A percentile compares a stretch with the other conserved stretches of the same genome.
These are phyloP conservation scores for Somateria mollissima DNA, from an alignment of 2,797 vertebrate species.

Conservation along the genomic window DNA sequence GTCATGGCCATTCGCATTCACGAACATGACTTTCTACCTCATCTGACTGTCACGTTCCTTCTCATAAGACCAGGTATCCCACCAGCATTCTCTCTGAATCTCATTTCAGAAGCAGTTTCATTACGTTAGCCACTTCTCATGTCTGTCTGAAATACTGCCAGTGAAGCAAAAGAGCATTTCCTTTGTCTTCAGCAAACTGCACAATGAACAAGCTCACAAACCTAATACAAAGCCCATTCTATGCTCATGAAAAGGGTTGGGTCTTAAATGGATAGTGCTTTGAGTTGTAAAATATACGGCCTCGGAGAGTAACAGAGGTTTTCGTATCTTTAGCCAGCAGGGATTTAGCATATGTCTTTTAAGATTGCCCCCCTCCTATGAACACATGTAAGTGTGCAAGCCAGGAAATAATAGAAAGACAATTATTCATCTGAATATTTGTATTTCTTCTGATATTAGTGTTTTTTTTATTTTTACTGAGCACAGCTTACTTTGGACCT, in stretches of 20 bases:
- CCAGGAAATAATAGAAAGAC: conserved; percentile 61
- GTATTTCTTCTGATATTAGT: conserved; percentile 34
- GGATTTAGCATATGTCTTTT: neutral
- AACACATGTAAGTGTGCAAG: neutral
- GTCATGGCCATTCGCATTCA: neutral
- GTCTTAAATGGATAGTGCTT: neutral
- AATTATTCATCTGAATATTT: conserved; percentile 55
- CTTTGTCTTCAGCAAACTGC: neutral
- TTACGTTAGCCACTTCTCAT: too few relatives aligned
- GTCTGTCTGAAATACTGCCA: neutral
- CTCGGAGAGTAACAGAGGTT: neutral
- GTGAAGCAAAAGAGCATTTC: neutral
- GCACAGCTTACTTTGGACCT: conserved; percentile 45
- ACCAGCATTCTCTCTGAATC: fast-evolving
- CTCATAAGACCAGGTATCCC: neutral
- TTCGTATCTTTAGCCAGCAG: neutral
- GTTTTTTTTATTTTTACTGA: conserved; percentile 9
- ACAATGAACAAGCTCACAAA: neutral
- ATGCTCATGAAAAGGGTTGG: neutral
- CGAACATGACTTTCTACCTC: neutral
- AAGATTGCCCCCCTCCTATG: neutral
- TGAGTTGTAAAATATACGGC: neutral
- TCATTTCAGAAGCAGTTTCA: neutral
- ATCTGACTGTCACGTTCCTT: neutral
- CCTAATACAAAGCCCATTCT: neutral